These are phyloP conservation scores for Xiphophorus maculatus DNA, from an alignment of 2,113 vertebrate genomes.

Conservation along the genomic window DNA sequence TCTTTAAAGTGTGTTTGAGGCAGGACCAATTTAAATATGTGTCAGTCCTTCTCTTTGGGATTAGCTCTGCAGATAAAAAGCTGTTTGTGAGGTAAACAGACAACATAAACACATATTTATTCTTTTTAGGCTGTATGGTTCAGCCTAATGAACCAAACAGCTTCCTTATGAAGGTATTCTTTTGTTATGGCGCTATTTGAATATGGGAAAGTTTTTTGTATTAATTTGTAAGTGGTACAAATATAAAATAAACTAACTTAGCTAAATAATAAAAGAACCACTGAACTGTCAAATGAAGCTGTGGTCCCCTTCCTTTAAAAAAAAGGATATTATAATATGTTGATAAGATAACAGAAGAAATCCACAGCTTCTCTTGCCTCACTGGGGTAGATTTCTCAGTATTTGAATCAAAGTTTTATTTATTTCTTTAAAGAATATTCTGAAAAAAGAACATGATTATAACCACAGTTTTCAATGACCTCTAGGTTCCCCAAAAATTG, in stretches of 20 bases:
- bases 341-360: slow-evolving; percentile 12
- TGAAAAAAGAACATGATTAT: neutral
- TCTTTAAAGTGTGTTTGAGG: slow-evolving; percentile 33
- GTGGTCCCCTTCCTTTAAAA: slow-evolving; percentile 19
- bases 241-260: slow-evolving; percentile 31
- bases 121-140: neutral
- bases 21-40: slow-evolving; percentile 12
- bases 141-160: neutral
- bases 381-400: neutral
- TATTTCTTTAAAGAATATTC: neutral
- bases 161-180: neutral
- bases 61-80: slow-evolving; percentile 5
- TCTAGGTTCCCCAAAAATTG: neutral
- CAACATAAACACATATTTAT: slow-evolving; percentile 10
- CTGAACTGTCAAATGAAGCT: slow-evolving; percentile 26
- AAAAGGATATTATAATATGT: neutral
- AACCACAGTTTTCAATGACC: neutral
- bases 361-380: neutral
- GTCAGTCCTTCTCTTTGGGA: slow-evolving; percentile 1
- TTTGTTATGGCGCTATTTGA: neutral
- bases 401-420: neutral
- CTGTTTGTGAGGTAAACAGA: slow-evolving; percentile 5
- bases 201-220: neutral
- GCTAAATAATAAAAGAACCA: slow-evolving; percentile 7
- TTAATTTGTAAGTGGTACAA: neutral